A percentile compares a stretch with the other conserved stretches of the same genome.
These are phyloP conservation scores for Passerina amoena DNA, from an alignment of 2,113 vertebrate genomes.

Conservation along the genomic window DNA sequence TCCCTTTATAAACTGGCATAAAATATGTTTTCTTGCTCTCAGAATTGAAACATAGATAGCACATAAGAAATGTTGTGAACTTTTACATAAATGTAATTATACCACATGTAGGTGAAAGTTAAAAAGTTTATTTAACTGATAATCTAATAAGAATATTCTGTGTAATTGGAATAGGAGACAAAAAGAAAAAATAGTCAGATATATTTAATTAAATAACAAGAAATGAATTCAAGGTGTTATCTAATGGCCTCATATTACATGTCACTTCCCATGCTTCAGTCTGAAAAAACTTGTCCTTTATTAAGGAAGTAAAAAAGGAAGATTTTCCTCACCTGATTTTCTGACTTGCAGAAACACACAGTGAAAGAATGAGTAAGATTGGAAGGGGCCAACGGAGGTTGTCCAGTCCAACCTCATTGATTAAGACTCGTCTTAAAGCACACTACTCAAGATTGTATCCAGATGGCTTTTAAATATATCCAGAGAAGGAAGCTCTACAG, in stretches of 20 bases:
- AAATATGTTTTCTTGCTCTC: background rate
- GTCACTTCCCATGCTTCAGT: background rate
- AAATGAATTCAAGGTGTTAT: background rate
- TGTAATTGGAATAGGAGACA: background rate
- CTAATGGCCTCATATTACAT: fast-evolving
- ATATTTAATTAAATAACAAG: background rate
- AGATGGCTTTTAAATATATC: background rate
- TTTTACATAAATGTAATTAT: background rate
- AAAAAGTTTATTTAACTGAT: background rate
- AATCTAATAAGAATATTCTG: background rate
- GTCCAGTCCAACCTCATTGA: background rate
- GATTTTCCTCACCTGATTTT: background rate
- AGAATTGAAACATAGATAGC: background rate
- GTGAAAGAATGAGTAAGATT: background rate
- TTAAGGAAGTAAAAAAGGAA: background rate
- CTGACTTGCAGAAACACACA: background rate
- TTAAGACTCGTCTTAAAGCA: background rate
- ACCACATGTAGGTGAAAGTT: background rate
- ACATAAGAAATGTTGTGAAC: background rate
- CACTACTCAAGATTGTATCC: background rate
- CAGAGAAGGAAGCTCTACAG: background rate
- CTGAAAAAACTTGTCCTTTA: background rate
- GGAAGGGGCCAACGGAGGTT: background rate
- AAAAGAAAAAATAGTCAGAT: background rate
- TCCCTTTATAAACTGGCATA: background rate